These are phyloP conservation scores for Cryptocheilus praepositus DNA, from an alignment of 2,888 invertebrate species.

Conservation along the genomic window DNA sequence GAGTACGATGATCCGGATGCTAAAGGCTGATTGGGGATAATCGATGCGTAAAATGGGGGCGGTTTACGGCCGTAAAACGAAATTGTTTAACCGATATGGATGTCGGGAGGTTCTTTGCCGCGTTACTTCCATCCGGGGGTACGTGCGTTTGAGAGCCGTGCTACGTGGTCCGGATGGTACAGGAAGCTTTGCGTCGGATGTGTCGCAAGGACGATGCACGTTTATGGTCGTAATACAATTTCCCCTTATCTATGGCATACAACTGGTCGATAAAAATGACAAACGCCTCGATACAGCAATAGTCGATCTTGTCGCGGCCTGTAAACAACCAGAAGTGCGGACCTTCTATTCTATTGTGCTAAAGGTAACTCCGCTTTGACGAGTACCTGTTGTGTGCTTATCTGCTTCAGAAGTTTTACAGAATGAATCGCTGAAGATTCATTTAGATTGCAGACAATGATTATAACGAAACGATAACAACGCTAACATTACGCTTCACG, in stretches of 20 bases:
- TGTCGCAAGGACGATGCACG: slow-evolving; percentile 30
- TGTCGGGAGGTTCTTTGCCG: slow-evolving; percentile 25
- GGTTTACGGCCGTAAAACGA: slow-evolving; percentile 49
- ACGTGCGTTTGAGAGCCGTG: slow-evolving; percentile 16
- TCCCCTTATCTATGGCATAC: slow-evolving; percentile 56
- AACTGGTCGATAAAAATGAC: slow-evolving; percentile 56
- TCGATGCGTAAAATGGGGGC: slow-evolving; percentile 19
- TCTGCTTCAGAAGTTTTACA: no score
- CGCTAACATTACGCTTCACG: no score
- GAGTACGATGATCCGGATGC: no score
- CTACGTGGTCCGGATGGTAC: not conserved
- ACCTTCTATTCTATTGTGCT: no score
- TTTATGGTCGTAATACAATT: slow-evolving; percentile 58
- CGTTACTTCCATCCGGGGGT: slow-evolving; percentile 8
- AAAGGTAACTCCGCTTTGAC: no score
- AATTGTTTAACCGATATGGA: slow-evolving; percentile 47
- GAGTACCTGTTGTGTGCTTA: no score
- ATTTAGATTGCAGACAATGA: no score
- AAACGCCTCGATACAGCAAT: slow-evolving; percentile 35
- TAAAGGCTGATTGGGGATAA: no score
- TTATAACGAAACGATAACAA: no score
- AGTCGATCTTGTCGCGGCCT: slow-evolving; percentile 53
- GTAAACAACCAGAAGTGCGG: no score
- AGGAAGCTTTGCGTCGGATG: slow-evolving; percentile 13
- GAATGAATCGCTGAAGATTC: no score